These are phyloP conservation scores for Contarinia nasturtii DNA, from an alignment of 1,140 invertebrate genomes.

Conservation along the genomic window DNA sequence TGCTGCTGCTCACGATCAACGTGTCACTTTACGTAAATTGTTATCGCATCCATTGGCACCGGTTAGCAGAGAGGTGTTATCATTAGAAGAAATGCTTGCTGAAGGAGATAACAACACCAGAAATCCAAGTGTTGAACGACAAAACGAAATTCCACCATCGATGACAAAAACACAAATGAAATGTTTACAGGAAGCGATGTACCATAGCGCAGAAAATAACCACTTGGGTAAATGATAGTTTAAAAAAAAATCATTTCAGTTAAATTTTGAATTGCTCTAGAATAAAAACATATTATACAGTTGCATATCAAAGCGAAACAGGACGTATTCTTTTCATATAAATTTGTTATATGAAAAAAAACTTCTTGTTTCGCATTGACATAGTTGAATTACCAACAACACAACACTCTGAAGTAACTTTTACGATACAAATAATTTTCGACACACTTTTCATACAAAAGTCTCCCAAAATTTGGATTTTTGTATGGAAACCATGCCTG, in stretches of 20 bases:
- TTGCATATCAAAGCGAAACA: too few relatives aligned
- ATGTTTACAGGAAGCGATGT: constrained; percentile 78
- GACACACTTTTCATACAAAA: too few relatives aligned
- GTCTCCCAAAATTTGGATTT: too few relatives aligned
- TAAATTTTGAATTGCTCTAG: not conserved
- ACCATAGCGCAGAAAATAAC: constrained; percentile 76
- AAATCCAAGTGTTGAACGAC: constrained; percentile 15
- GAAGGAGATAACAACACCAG: constrained; percentile 37
- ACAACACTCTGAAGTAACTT: too few relatives aligned
- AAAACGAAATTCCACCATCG: constrained; percentile 24
- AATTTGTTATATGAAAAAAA: too few relatives aligned
- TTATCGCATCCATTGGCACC: constrained; percentile 54
- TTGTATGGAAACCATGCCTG: too few relatives aligned
- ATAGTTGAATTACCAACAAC: too few relatives aligned
- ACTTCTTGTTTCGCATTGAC: too few relatives aligned
- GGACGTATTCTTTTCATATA: too few relatives aligned
- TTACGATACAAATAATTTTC: too few relatives aligned
- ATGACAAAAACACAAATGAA: constrained; percentile 69
- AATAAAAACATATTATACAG: not conserved
- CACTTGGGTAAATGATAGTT: constrained; percentile 43
- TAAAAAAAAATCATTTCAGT: not conserved
- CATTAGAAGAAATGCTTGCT: constrained; percentile 75
- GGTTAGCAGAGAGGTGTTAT: constrained; percentile 52
- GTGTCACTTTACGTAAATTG: constrained; percentile 53
- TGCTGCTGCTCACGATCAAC: constrained; percentile 66